These are phyloP conservation scores for Brachystomella parvula DNA, from an alignment of 1,140 invertebrate genomes.

Conservation along the genomic window DNA sequence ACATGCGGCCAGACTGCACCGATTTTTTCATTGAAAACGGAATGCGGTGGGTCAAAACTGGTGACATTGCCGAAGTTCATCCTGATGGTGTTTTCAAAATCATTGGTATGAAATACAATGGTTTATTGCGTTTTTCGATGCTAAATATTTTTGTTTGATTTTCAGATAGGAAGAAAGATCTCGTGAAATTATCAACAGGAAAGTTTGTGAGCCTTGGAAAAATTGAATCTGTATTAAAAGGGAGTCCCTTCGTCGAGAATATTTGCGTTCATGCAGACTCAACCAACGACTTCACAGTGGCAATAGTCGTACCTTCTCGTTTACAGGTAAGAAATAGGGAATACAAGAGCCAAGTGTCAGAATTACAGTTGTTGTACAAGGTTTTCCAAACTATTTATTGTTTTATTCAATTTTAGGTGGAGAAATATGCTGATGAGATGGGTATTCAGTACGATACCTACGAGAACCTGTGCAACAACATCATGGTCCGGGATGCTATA, in stretches of 20 bases:
- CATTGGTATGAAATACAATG: constrained; percentile 61
- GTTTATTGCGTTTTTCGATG: constrained; percentile 28
- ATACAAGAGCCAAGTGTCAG: not conserved
- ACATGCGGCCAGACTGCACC: constrained; percentile 79
- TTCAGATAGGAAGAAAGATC: constrained; percentile 92
- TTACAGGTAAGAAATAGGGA: constrained; percentile 15
- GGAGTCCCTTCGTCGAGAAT: constrained; percentile 85
- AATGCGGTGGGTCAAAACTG: constrained; percentile 83
- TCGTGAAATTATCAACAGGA: constrained; percentile 92
- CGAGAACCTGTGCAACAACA: constrained; percentile 64
- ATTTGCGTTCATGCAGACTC: constrained; percentile 88
- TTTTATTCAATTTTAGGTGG: constrained; percentile 52
- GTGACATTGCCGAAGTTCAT: constrained; percentile 91
- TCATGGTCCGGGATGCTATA: constrained; percentile 64
- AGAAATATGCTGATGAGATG: constrained; percentile 57
- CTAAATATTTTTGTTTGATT: too few relatives aligned
- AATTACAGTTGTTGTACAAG: not conserved
- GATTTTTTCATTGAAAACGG: constrained; percentile 80
- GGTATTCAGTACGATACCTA: constrained; percentile 53
- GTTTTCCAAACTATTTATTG: constrained; percentile 51
- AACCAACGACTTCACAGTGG: constrained; percentile 74
- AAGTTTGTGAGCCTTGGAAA: constrained; percentile 93
- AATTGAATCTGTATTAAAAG: constrained; percentile 84
- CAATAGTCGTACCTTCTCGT: constrained; percentile 68
- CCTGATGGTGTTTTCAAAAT: constrained; percentile 89